Conservation (phyloP, 2,888 invertebrate genomes). For the Endomychus coccineus region DNA sequence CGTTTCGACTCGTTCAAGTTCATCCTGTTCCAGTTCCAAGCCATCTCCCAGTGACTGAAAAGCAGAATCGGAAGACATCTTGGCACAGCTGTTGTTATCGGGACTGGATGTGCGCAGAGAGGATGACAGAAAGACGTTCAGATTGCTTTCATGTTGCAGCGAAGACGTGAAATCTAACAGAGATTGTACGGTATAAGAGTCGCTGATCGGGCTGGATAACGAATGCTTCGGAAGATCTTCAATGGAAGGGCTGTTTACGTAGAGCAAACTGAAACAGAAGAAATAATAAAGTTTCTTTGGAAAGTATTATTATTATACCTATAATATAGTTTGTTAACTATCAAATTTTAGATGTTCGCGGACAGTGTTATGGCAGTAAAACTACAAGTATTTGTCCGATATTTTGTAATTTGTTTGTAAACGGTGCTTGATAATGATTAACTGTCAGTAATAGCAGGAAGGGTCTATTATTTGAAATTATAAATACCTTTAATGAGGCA, state of each 20-base stretch:
- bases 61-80: slow-evolving; percentile 50
- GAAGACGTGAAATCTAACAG: slow-evolving; percentile 36
- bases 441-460: too few species aligned
- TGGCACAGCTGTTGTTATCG: slow-evolving; percentile 48
- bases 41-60: slow-evolving; percentile 45
- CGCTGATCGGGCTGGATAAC: slow-evolving; percentile 31
- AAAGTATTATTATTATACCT: too few species aligned
- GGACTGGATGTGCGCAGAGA: slow-evolving; percentile 49
- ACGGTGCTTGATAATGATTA: too few species aligned
- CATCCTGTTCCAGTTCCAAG: slow-evolving; percentile 37
- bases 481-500: too few species aligned
- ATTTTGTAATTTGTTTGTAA: too few species aligned
- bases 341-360: too few species aligned
- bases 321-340: too few species aligned
- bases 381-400: too few species aligned
- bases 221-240: slow-evolving; percentile 17
- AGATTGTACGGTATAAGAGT: slow-evolving; percentile 36
- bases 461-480: too few species aligned
- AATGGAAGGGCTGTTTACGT: slow-evolving; percentile 13
- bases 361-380: too few species aligned
- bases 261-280: slow-evolving; percentile 11
- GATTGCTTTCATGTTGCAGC: slow-evolving; percentile 29
- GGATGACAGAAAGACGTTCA: slow-evolving; percentile 31
- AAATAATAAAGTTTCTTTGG: too few species aligned
- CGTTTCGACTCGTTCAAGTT: slow-evolving; percentile 27